A percentile compares a stretch with the other conserved stretches of the same genome.
Conservation (phyloP, 2,888 invertebrate species). For the Lysandra coridon region DNA sequence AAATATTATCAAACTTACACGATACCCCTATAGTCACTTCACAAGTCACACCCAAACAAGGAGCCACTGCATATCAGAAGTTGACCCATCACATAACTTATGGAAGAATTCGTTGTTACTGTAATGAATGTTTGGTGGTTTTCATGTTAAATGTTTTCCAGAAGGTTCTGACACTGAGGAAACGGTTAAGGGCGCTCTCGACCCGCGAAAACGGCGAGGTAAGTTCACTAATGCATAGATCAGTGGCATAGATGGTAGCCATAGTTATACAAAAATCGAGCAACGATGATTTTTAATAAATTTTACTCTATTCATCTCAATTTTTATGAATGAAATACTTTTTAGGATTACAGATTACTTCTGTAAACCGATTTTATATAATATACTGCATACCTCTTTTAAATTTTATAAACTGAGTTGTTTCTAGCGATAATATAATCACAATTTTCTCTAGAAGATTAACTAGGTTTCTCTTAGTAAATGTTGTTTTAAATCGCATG, state of each 20-base stretch:
- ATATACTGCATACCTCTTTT: background rate
- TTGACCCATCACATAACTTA: background rate
- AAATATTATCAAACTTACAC: no score
- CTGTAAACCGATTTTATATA: background rate
- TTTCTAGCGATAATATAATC: background rate
- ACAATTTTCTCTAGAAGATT: constrained; percentile 1
- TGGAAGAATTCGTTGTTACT: constrained; percentile 7
- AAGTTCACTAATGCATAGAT: constrained; percentile 44
- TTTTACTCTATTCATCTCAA: background rate
- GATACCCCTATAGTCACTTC: no score
- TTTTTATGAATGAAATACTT: background rate
- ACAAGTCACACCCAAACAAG: background rate
- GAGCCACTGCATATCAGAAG: background rate
- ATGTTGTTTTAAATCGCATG: constrained; percentile 30
- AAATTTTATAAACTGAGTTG: background rate
- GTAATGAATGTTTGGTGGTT: constrained; percentile 50
- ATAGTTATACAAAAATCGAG: background rate
- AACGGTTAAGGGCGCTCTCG: constrained; percentile 62
- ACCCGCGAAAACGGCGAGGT: constrained; percentile 69
- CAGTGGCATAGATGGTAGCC: constrained; percentile 26
- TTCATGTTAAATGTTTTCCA: constrained; percentile 68
- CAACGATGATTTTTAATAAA: background rate
- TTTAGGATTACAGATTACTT: background rate
- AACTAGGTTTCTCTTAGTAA: constrained; percentile 22
- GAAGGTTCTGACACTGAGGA: constrained; percentile 76